These are phyloP conservation scores for Alethe diademata DNA, from an alignment of 2,113 vertebrate species.

Conservation along the genomic window DNA sequence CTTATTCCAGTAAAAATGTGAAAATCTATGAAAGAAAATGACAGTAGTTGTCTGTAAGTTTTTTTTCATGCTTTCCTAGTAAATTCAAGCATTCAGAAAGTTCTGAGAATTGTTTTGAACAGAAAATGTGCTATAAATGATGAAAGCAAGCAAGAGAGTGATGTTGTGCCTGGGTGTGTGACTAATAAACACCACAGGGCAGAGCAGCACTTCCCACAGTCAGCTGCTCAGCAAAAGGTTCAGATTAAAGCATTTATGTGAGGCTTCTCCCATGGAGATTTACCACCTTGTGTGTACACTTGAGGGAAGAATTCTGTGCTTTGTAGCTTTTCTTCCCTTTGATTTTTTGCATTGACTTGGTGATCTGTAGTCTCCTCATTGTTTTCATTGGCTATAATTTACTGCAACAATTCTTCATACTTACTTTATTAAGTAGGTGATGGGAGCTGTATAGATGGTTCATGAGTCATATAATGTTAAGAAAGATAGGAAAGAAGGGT, in stretches of 20 bases:
- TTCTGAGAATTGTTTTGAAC: neutral
- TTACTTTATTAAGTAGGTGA: neutral
- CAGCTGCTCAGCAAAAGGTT: neutral
- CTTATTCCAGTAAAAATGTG: neutral
- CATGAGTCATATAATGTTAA: neutral
- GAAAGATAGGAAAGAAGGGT: neutral
- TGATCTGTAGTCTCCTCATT: neutral
- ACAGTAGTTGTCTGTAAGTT: neutral
- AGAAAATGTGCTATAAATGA: neutral
- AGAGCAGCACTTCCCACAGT: neutral
- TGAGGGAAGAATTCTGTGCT: neutral
- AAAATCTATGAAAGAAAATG: neutral
- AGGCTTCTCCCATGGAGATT: neutral
- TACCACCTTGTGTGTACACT: neutral
- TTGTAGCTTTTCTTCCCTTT: neutral
- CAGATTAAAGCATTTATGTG: neutral
- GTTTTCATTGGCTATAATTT: neutral
- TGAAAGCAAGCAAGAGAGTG: neutral
- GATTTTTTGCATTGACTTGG: neutral
- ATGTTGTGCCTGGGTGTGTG: neutral
- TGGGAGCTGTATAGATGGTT: neutral
- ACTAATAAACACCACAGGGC: neutral
- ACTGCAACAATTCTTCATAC: neutral
- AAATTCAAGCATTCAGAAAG: neutral
- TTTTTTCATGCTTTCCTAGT: neutral